Conservation (phyloP, 2,888 invertebrate genomes). For the Desoria tigrina region DNA sequence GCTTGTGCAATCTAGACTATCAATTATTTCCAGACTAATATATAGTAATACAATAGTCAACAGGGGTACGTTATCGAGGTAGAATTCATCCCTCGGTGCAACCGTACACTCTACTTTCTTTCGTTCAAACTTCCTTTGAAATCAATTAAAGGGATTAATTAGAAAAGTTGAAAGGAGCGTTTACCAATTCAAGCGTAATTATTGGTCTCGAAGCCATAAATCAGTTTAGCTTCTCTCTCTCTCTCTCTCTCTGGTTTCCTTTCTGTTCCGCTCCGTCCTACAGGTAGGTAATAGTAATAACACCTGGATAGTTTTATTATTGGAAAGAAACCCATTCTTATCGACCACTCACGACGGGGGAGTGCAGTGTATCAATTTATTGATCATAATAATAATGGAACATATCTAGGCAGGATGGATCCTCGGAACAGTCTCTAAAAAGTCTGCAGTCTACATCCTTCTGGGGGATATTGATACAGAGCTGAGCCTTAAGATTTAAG, state of each 20-base stretch:
- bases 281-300: conserved; percentile 21
- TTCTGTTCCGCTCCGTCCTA: no score
- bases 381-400: conserved; percentile 25
- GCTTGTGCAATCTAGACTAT: no score
- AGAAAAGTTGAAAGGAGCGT: conserved; percentile 23
- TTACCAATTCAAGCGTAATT: conserved; percentile 9
- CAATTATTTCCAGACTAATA: no score
- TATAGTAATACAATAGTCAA: no score
- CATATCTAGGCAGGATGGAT: background rate
- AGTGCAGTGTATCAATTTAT: conserved; percentile 26
- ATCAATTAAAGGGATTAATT: conserved; percentile 23
- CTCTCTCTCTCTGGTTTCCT: no score
- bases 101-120: no score
- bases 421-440: no score
- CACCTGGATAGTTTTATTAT: conserved; percentile 13
- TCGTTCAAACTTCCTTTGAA: conserved; percentile 5
- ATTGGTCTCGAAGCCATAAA: conserved; percentile 12
- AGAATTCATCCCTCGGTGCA: no score
- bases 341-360: conserved; percentile 26
- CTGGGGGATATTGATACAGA: no score
- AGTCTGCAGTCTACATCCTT: no score
- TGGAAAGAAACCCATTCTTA: conserved; percentile 17
- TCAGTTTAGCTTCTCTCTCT: conserved; percentile 11
- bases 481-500: no score
- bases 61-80: no score